Evolutionary conservation across 1,140 invertebrate genomes (phyloP), one percentile per base, ranked within the genome.

Genomic region (Euschistus heros): DNA sequence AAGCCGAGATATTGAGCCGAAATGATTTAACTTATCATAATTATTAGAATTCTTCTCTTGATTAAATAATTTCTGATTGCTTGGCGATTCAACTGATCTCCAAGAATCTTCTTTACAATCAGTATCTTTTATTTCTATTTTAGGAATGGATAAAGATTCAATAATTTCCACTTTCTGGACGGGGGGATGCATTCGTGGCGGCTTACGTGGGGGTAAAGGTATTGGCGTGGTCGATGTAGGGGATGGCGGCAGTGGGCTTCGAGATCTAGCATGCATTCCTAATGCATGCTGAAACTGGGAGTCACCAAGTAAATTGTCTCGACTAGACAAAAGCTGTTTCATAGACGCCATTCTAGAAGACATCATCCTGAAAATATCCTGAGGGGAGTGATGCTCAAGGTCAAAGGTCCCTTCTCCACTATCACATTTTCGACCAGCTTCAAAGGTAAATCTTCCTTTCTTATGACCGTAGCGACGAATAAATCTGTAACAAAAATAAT

Each of bases 351-450:
- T 91, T 74, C 88, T 88, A 2, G 84, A 79, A 0, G 85, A 85
- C 64, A 91, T 80, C 73, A 86, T 27, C 7, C 42, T 80, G 67
- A 87, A 91, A 64, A 91, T 88, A 74, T 89, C 87, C 69, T 87
- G 85, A 59, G 86, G 85, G 72, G 88, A 88, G 10, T 81, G 82
- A 70, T 90, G 85, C 71, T 89, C 84, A 67, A 93, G 77, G 63
- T 84, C 84, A 73, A 93, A 93, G 14, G 84, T 81, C 0, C 91
- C 91, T 77, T 91, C 89, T 2, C 91, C 91, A 5, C 88, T 88
- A 67, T 84, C 81, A 76, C 90, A 92, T 75, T 91, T 92, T 67
- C 91, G 79, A 5, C 91, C 91, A n/a, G 90, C 90, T 80, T 93
- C 90, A 76, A 94, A 91, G 20, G 87, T 89, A 72, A 94, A 93